Evolutionary conservation across 2,797 vertebrate genomes (phyloP), one percentile per base, ranked within the genome.

Genomic region (Chaunax sp.): DNA sequence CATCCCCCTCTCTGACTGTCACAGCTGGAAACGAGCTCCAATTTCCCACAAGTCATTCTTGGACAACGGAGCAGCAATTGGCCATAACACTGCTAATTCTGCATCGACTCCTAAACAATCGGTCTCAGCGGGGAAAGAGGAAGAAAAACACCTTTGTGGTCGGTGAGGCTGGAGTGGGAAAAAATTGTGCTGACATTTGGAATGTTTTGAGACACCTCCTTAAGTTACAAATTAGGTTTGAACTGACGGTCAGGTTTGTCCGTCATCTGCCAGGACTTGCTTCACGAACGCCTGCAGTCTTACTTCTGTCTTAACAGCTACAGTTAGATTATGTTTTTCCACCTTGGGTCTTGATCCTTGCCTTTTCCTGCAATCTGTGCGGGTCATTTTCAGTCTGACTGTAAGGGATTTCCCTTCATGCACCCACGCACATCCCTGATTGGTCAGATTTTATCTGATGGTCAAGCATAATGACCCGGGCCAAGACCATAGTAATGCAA

Each of bases 191-290:
- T 78, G 77, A 89, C 80, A 66, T 62, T 2, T 26, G 72, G 61
- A 83, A 70, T 63, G 49, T 71, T 82, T 85, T 28, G 7, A 80
- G 55, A 82, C 82, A 75, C 67, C 75, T 81, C 61, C 81, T 84
- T 19, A 1, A 13, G 30, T 84, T 85, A 38, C 78, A 71, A 65
- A 79, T 74, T 30, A 64, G 80, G 62, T 80, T 68, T 62, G 64
- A 80, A 30, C 60, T n/a, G 59, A 61, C 6, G 25, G 43, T 69
- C 56, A 40, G 26, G 58, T 76, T 73, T 44, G 44, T 67, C 35
- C 3, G 10, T 54, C 66, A 37, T 59, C 35, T 43, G 49, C 63
- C 66, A 75, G 62, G 28, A 54, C 57, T 65, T 45, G 57, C 37
- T 66, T 22, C 62, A 23, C 12, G 2, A 46, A 43, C 5, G n/a